phyloP scores from a whole-genome alignment of 2,113 vertebrate species.

The Centrocercus urophasianus region DNA sequence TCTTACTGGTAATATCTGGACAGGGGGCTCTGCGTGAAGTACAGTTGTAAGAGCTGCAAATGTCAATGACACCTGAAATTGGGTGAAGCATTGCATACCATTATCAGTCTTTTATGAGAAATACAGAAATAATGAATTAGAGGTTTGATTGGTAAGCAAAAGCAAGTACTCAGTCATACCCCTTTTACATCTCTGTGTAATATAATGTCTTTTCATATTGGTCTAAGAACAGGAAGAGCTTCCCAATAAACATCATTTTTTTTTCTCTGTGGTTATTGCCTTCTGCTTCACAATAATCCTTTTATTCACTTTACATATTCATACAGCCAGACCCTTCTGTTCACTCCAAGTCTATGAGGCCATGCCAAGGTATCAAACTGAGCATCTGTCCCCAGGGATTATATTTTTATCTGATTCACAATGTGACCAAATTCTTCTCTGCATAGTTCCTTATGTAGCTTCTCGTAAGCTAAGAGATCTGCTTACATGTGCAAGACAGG shows the following conservation, averaged over 20 bases:
- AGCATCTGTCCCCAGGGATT: rapidly evolving
- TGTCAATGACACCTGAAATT: background rate
- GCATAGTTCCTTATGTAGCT: background rate
- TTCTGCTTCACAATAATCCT: background rate
- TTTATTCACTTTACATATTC: background rate
- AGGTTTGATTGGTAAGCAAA: background rate
- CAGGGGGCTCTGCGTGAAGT: background rate
- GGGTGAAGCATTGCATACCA: rapidly evolving
- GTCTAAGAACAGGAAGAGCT: background rate
- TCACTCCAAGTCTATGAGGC: background rate
- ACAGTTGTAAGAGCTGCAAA: background rate
- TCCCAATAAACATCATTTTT: background rate
- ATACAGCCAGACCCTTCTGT: background rate
- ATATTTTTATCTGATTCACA: background rate
- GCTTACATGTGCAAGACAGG: background rate
- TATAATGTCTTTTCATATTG: background rate
- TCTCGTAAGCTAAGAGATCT: background rate
- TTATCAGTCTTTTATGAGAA: background rate
- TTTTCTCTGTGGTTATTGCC: background rate
- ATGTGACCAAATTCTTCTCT: background rate
- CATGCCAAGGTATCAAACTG: background rate
- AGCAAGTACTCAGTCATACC: background rate
- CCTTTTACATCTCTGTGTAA: background rate
- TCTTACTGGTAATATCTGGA: background rate
- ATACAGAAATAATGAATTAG: background rate